Evolutionary conservation across 2,113 vertebrate genomes (phyloP).

Genomic region (Vanacampus margaritifer): DNA sequence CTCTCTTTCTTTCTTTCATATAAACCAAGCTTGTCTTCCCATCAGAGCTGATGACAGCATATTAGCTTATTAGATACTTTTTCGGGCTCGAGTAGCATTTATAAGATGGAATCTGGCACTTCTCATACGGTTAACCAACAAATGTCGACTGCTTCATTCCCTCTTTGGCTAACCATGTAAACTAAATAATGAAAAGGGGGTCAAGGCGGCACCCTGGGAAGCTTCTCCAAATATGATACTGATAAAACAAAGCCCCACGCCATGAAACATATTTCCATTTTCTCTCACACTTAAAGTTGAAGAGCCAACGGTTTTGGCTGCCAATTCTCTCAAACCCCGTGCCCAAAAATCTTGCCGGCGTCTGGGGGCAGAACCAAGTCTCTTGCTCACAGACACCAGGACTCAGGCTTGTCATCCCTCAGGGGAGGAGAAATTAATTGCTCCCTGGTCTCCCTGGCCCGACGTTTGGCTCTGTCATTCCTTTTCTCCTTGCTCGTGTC

Average conservation of each 20-base stretch:
- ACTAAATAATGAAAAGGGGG: neutral
- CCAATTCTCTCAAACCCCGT: neutral
- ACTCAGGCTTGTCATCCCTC: neutral
- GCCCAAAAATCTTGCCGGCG: neutral
- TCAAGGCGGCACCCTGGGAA: neutral
- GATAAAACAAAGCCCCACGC: constrained; percentile 3
- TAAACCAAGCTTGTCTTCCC: neutral
- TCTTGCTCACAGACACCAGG: neutral
- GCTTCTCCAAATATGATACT: neutral
- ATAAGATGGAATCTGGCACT: neutral
- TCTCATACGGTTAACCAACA: neutral
- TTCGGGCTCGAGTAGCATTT: neutral
- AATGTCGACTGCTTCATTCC: neutral
- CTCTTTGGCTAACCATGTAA: neutral
- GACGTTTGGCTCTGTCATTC: neutral
- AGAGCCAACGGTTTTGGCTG: neutral
- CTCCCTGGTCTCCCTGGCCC: neutral
- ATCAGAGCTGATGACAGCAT: neutral
- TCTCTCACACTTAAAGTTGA: neutral
- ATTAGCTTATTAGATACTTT: neutral
- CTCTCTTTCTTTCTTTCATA: neutral
- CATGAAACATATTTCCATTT: neutral
- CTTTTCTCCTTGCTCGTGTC: neutral
- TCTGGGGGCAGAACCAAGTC: neutral
- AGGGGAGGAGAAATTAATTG: neutral